Percentiles rank a stretch among this genome's conserved stretches.
Conservation (phyloP, 1,140 invertebrate genomes). For the Halesus radiatus region DNA sequence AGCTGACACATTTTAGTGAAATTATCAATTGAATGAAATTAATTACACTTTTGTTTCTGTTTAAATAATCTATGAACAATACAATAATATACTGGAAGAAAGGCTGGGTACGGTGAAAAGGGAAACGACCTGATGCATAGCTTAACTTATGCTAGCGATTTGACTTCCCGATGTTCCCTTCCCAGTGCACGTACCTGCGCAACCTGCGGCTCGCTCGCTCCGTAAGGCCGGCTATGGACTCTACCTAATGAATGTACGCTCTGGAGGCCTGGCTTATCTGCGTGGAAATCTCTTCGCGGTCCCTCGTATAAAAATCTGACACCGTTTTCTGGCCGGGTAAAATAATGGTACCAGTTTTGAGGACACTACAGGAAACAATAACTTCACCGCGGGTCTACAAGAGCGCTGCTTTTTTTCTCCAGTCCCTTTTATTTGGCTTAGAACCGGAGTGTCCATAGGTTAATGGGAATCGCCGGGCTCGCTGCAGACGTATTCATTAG, state of each 20-base stretch:
- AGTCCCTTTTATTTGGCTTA: slow-evolving; percentile 37
- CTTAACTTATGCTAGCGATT: no score
- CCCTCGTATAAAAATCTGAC: slow-evolving; percentile 54
- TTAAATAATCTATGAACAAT: no score
- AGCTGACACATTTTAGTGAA: no score
- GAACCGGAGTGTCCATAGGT: slow-evolving; percentile 47
- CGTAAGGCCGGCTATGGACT: background rate
- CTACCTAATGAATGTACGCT: slow-evolving; percentile 34
- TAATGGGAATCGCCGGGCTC: slow-evolving; percentile 48
- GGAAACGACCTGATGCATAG: no score
- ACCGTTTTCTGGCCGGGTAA: slow-evolving; percentile 50
- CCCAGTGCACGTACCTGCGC: background rate
- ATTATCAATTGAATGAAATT: no score
- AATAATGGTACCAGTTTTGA: slow-evolving; percentile 54
- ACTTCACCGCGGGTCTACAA: slow-evolving; percentile 53
- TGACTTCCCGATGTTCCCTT: no score
- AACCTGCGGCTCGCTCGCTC: background rate
- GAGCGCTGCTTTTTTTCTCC: slow-evolving; percentile 5
- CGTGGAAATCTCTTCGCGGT: slow-evolving; percentile 50
- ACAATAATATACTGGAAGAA: no score
- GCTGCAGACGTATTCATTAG: slow-evolving; percentile 51
- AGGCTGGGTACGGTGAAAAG: no score
- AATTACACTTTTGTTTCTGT: no score
- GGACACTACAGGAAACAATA: slow-evolving; percentile 56
- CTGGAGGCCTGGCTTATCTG: slow-evolving; percentile 45